Percentiles rank a stretch among this genome's conserved stretches.
These are phyloP conservation scores for Psettodes erumei DNA, from an alignment of 2,113 vertebrate species.

Conservation along the genomic window DNA sequence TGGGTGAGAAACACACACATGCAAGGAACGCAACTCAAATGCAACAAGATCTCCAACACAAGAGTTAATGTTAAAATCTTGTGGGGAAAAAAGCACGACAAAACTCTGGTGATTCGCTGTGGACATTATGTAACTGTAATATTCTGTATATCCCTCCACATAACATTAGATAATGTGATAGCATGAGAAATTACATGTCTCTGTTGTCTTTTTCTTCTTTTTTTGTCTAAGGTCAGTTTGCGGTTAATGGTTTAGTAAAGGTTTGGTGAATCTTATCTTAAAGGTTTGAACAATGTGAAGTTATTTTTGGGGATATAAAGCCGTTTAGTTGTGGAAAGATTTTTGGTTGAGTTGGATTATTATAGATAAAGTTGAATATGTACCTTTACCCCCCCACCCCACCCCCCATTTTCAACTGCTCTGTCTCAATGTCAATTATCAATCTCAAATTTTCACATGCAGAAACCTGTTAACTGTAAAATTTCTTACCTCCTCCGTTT, in stretches of 20 bases:
- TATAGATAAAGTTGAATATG: background rate
- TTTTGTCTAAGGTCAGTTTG: no score
- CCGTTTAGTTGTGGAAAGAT: no score
- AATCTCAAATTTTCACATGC: background rate
- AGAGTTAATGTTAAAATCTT: background rate
- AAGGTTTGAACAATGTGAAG: no score
- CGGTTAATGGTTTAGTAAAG: no score
- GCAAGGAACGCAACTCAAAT: background rate
- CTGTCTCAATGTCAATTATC: background rate
- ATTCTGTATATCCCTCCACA: background rate
- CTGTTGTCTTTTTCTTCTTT: no score
- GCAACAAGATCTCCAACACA: background rate
- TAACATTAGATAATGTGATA: background rate
- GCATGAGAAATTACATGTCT: no score
- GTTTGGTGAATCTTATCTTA: no score
- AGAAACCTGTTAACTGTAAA: background rate
- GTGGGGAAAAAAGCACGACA: background rate
- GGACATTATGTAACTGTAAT: no score
- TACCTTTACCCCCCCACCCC: background rate
- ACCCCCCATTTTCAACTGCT: background rate
- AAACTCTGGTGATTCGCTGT: background rate
- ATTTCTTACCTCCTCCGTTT: slow-evolving; percentile 53
- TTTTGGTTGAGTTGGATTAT: background rate
- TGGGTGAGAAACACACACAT: background rate
- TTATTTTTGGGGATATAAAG: no score